phyloP scores from a whole-genome alignment of 1,140 invertebrate species.

The Eumaeus atala region DNA sequence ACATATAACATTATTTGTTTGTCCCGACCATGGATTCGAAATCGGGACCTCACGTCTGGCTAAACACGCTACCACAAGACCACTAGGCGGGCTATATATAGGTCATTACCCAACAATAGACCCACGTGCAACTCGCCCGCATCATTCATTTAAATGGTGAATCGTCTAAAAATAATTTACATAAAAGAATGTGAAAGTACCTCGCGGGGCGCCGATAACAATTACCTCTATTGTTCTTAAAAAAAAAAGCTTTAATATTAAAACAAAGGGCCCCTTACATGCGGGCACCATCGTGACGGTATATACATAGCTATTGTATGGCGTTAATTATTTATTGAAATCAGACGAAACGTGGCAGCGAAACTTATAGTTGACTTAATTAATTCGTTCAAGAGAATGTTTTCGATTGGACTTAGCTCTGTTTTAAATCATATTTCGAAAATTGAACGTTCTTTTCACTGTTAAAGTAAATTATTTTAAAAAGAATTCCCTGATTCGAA shows the following conservation, averaged over 20 bases:
- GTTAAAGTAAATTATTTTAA: no score
- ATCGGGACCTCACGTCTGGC: no score
- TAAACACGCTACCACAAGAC: no score
- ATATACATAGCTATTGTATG: background rate
- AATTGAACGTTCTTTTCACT: no score
- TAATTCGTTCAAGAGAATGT: background rate
- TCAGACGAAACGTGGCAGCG: background rate
- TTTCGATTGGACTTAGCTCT: no score
- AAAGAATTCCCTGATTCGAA: no score
- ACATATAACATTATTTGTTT: no score
- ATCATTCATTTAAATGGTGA: background rate
- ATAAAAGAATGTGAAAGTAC: background rate
- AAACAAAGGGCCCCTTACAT: background rate
- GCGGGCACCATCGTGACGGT: background rate
- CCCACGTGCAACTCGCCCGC: constrained; percentile 8
- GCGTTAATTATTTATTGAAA: background rate
- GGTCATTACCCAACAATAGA: background rate
- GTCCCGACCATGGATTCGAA: no score
- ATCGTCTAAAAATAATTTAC: background rate
- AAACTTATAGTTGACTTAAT: background rate
- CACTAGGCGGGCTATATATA: no score
- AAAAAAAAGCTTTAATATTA: constrained; percentile 10
- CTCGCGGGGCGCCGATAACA: constrained; percentile 5
- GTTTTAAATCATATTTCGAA: no score
- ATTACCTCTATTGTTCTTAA: constrained; percentile 1